Evolutionary conservation across 2,113 vertebrate genomes (phyloP).

Genomic region (Cyanoderma ruficeps): DNA sequence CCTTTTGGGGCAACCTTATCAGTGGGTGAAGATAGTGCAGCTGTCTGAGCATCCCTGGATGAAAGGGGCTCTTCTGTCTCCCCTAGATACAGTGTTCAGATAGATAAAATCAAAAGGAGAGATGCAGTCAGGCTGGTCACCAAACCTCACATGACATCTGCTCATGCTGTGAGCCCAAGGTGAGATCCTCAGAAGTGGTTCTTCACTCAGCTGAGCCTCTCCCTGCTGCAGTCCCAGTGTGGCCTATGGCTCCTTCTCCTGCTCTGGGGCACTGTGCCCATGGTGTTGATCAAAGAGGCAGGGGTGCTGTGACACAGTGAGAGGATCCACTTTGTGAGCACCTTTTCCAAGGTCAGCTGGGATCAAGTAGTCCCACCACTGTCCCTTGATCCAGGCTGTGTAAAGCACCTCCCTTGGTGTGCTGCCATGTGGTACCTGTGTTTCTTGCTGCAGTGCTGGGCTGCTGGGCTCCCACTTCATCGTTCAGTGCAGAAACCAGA

Average conservation of each 20-base stretch:
- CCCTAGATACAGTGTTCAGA: neutral
- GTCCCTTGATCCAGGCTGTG: neutral
- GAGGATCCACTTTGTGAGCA: neutral
- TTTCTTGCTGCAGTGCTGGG: neutral
- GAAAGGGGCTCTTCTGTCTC: neutral
- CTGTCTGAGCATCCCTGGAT: neutral
- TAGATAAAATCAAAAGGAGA: neutral
- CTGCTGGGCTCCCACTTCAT: neutral
- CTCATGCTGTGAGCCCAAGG: neutral
- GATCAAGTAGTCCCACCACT: neutral
- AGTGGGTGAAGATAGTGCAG: neutral
- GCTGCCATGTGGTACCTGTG: neutral
- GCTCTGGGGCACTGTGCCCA: neutral
- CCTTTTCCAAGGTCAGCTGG: neutral
- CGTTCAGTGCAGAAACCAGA: rapidly evolving
- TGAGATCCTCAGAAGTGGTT: neutral
- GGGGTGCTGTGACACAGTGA: neutral
- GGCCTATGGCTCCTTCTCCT: neutral
- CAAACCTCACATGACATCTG: neutral
- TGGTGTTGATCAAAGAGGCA: neutral
- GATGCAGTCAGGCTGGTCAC: neutral
- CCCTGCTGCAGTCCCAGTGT: neutral
- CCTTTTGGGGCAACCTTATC: neutral
- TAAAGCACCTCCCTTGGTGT: neutral
- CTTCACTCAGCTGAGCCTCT: neutral